phyloP scores from a whole-genome alignment of 2,888 invertebrate species.

The Drosophila mettleri region DNA sequence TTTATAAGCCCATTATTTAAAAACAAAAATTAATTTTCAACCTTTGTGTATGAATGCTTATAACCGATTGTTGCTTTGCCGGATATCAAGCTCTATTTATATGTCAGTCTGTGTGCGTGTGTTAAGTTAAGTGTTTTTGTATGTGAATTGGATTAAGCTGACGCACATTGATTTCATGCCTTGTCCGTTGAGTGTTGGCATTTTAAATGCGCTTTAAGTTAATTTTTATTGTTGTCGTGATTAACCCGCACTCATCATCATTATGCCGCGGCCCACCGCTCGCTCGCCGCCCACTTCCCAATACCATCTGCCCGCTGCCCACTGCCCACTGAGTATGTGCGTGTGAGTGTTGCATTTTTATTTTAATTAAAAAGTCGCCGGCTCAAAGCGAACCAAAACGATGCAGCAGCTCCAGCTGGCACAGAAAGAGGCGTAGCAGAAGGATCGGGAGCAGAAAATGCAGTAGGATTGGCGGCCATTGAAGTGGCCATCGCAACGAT shows the following conservation, averaged over 20 bases:
- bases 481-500: slow-evolving; percentile 68
- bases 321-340: slow-evolving; percentile 24
- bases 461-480: slow-evolving; percentile 30
- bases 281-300: slow-evolving; percentile 1
- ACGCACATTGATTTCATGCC: slow-evolving; percentile 64
- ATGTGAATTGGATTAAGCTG: slow-evolving; percentile 58
- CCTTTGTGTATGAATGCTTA: slow-evolving; percentile 57
- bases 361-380: slow-evolving; percentile 74
- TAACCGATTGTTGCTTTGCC: slow-evolving; percentile 49
- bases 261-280: slow-evolving; percentile 18
- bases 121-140: slow-evolving; percentile 25
- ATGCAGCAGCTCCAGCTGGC: slow-evolving; percentile 17
- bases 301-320: neutral
- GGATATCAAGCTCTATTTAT: neutral
- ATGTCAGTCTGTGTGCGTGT: slow-evolving; percentile 19
- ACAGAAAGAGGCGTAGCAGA: neutral
- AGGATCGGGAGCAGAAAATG: neutral
- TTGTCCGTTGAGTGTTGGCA: slow-evolving; percentile 53
- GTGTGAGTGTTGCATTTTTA: slow-evolving; percentile 70
- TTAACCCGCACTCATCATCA: slow-evolving; percentile 57
- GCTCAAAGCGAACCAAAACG: slow-evolving; percentile 64
- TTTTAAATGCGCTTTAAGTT: slow-evolving; percentile 74
- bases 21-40: slow-evolving; percentile 63
- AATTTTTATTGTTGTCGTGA: slow-evolving; percentile 76
- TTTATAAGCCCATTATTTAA: slow-evolving; percentile 73